Percentiles rank a stretch among this genome's conserved stretches.
phyloP scores from a whole-genome alignment of 2,797 vertebrate genomes.

The Carapus acus region DNA sequence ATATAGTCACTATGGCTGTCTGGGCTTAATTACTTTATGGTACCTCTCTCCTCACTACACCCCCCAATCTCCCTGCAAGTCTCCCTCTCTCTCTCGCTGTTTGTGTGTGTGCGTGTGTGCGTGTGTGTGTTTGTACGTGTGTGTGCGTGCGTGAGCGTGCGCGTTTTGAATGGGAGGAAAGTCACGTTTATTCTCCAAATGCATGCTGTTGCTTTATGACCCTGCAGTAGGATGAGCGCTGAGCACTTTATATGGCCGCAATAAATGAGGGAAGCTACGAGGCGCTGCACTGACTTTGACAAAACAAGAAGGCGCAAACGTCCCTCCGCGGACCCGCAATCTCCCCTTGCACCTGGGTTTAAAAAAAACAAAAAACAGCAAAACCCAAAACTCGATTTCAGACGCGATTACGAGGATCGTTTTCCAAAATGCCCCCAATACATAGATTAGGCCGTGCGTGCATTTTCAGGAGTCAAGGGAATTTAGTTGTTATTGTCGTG shows the following conservation, averaged over 20 bases:
- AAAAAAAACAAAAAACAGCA: no score
- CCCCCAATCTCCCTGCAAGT: not conserved
- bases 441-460: no score
- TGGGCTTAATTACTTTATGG: conserved; percentile 66
- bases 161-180: conserved; percentile 45
- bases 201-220: conserved; percentile 69
- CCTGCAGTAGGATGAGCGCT: conserved; percentile 58
- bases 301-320: conserved; percentile 45
- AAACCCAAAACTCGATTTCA: no score
- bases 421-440: no score
- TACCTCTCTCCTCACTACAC: no score
- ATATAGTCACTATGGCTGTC: conserved; percentile 57
- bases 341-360: no score
- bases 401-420: no score
- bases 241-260: conserved; percentile 48
- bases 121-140: no score
- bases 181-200: conserved; percentile 73
- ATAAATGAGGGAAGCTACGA: conserved; percentile 53
- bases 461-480: no score
- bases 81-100: conserved; percentile 10
- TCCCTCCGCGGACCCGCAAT: conserved; percentile 27
- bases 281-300: conserved; percentile 59
- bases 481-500: no score
- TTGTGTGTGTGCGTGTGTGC: conserved; percentile 21
- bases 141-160: conserved; percentile 22